Conservation (phyloP, 2,888 invertebrate genomes). For the Nephrotoma appendiculata region DNA sequence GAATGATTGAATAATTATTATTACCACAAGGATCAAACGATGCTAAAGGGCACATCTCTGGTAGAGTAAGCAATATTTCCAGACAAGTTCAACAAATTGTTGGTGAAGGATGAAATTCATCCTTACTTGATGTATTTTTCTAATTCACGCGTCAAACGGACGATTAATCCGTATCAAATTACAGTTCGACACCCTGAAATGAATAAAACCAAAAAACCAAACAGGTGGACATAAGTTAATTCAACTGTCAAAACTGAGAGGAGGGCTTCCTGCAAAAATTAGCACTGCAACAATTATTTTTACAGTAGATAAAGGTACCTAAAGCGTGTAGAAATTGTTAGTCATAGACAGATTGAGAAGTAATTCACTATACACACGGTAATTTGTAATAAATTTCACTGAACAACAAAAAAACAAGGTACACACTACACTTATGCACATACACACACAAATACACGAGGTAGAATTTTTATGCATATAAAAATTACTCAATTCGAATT, state of each 20-base stretch:
- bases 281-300: neutral
- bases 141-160: no score
- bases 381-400: neutral
- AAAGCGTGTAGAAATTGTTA: neutral
- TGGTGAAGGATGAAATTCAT: no score
- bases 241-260: neutral
- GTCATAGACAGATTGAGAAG: neutral
- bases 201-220: neutral
- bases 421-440: neutral
- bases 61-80: no score
- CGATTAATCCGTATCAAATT: neutral
- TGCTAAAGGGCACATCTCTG: no score
- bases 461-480: neutral
- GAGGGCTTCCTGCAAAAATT: neutral
- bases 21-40: no score
- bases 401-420: neutral
- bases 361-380: neutral
- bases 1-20: no score
- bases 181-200: neutral
- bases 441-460: neutral
- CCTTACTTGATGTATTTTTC: no score
- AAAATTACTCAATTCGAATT: neutral
- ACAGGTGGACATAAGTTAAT: neutral
- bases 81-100: no score
- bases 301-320: neutral